A percentile compares a stretch with the other conserved stretches of the same genome.
These are phyloP conservation scores for Caranx melampygus DNA, from an alignment of 2,113 vertebrate species.

Conservation along the genomic window DNA sequence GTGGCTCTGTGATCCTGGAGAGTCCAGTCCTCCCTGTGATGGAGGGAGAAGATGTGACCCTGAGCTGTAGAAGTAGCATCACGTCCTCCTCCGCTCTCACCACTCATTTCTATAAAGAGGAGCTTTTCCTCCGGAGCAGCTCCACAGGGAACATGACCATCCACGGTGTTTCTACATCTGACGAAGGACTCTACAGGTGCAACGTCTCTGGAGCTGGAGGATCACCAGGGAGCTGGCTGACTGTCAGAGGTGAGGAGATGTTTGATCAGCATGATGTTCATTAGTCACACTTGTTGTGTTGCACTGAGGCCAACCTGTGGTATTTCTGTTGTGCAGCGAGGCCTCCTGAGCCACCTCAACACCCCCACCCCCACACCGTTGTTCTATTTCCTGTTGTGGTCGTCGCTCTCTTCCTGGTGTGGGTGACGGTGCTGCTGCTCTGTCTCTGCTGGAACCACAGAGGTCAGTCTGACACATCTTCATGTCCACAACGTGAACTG, in stretches of 20 bases:
- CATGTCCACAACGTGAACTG: no score
- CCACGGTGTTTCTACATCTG: conserved; percentile 11
- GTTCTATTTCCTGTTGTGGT: no score
- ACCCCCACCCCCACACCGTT: no score
- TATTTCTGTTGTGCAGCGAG: no score
- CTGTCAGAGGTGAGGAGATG: conserved; percentile 40
- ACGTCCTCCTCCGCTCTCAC: fast-evolving
- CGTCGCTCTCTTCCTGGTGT: no score
- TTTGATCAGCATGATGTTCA: no score
- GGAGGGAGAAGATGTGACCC: conserved; percentile 20
- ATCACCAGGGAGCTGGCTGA: conserved; percentile 26
- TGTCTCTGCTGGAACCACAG: no score
- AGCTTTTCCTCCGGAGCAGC: conserved; percentile 2
- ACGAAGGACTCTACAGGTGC: conserved; percentile 68
- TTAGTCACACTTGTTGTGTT: no score
- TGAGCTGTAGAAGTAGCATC: not conserved
- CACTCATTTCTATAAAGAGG: not conserved
- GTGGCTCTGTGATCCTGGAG: conserved; percentile 27
- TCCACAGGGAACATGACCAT: conserved; percentile 47
- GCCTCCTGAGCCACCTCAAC: no score
- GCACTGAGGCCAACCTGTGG: no score
- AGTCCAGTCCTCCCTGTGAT: not conserved
- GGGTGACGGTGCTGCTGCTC: no score
- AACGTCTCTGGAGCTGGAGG: not conserved
- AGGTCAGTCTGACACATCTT: no score